Evolutionary conservation across 1,140 invertebrate species (phyloP).

Genomic region (Cherax destructor): DNA sequence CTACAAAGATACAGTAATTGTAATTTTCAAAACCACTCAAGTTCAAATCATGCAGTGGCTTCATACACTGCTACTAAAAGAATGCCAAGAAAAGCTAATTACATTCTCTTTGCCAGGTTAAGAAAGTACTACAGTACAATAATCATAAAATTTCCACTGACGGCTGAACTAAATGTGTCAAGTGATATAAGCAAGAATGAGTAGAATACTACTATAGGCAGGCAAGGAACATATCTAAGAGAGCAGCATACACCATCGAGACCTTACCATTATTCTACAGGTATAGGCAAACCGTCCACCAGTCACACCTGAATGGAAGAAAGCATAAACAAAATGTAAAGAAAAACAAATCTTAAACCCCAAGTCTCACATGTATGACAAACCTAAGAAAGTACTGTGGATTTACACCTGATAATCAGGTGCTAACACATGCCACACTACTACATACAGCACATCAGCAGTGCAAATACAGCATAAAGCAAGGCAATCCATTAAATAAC

Average conservation of each 20-base stretch:
- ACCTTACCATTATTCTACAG: conserved; percentile 16
- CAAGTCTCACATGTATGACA: neutral
- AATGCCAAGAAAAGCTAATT: neutral
- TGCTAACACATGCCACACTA: neutral
- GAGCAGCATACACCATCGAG: neutral
- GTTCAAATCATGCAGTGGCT: neutral
- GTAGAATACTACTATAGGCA: neutral
- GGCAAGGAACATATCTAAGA: neutral
- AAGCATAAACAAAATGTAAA: neutral
- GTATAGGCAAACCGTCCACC: conserved; percentile 3
- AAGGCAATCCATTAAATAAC: too few relatives aligned
- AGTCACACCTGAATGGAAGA: conserved; percentile 6
- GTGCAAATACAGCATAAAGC: too few relatives aligned
- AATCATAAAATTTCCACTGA: neutral
- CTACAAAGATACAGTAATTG: too few relatives aligned
- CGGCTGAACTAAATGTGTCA: neutral
- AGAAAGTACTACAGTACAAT: neutral
- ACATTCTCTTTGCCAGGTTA: neutral
- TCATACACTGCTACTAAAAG: neutral
- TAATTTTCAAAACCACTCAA: neutral
- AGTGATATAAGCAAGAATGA: too few relatives aligned
- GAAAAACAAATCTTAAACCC: neutral
- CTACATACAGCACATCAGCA: neutral
- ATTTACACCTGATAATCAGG: neutral
- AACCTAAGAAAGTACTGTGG: neutral